Evolutionary conservation across 2,113 vertebrate species (phyloP).

Genomic region (Passer domesticus): DNA sequence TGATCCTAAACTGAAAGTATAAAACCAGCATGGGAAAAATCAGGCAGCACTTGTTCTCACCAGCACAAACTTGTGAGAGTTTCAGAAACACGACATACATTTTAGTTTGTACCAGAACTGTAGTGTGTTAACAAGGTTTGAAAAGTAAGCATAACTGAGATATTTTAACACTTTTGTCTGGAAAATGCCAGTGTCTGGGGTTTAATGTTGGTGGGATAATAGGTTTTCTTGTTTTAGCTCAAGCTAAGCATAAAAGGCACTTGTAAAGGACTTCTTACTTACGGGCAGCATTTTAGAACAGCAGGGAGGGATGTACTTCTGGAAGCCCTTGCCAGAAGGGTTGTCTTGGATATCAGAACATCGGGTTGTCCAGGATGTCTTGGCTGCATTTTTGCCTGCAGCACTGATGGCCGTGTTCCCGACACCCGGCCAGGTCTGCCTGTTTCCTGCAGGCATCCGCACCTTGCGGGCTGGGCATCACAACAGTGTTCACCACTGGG

Average conservation of each 20-base stretch:
- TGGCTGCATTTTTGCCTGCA: not conserved
- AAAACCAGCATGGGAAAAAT: not conserved
- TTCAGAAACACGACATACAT: not conserved
- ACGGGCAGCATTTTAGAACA: not conserved
- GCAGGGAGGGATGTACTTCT: not conserved
- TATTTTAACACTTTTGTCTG: not conserved
- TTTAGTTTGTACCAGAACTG: not conserved
- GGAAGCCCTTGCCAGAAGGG: no score
- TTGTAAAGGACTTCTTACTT: not conserved
- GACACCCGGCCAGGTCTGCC: not conserved
- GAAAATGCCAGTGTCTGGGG: not conserved
- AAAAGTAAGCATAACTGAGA: accelerated
- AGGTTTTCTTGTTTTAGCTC: not conserved
- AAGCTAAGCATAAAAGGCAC: not conserved
- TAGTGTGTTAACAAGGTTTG: not conserved
- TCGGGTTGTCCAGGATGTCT: not conserved
- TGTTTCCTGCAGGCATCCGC: not conserved
- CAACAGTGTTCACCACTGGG: accelerated
- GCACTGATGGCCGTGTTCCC: accelerated
- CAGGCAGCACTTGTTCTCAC: not conserved
- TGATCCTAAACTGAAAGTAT: not conserved
- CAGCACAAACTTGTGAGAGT: not conserved
- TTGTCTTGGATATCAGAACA: no score
- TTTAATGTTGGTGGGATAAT: accelerated
- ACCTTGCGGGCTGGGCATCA: not conserved